A percentile compares a stretch with the other conserved stretches of the same genome.
phyloP scores from a whole-genome alignment of 2,888 invertebrate species.

The Mythimna lalbum region DNA sequence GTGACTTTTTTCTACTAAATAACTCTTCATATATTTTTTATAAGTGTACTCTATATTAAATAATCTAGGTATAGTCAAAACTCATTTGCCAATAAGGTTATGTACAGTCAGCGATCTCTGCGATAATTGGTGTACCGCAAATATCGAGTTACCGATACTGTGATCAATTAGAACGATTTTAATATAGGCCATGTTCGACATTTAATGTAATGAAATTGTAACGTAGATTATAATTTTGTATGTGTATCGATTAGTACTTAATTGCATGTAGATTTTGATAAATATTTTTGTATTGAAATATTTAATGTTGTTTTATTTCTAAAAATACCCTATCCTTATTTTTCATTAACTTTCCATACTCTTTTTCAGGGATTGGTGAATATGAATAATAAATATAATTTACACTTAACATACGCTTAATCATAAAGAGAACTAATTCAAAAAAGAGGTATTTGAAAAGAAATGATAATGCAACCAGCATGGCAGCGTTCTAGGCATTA shows the following conservation, averaged over 20 bases:
- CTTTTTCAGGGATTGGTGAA: background rate
- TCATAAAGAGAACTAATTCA: no score
- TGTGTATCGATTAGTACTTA: slow-evolving; percentile 58
- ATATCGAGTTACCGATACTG: slow-evolving; percentile 80
- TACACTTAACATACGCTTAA: no score
- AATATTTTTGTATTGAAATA: slow-evolving; percentile 66
- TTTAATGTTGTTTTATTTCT: slow-evolving; percentile 53
- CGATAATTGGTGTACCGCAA: slow-evolving; percentile 56
- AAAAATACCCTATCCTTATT: background rate
- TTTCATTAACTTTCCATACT: background rate
- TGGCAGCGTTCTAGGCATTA: no score
- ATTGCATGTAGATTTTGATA: slow-evolving; percentile 62
- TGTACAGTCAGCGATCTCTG: slow-evolving; percentile 66
- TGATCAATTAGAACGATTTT: slow-evolving; percentile 76
- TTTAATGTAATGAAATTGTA: slow-evolving; percentile 59
- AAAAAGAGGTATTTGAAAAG: no score
- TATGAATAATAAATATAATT: background rate
- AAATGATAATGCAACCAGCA: no score
- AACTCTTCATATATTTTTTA: slow-evolving; percentile 36
- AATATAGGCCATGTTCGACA: slow-evolving; percentile 69
- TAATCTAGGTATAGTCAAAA: slow-evolving; percentile 61
- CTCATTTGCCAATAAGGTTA: slow-evolving; percentile 63
- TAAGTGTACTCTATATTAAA: slow-evolving; percentile 46
- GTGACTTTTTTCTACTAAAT: slow-evolving; percentile 50
- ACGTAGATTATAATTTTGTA: slow-evolving; percentile 58